Evolutionary conservation across 1,140 invertebrate genomes (phyloP).

Genomic region (Leucophenga varia): DNA sequence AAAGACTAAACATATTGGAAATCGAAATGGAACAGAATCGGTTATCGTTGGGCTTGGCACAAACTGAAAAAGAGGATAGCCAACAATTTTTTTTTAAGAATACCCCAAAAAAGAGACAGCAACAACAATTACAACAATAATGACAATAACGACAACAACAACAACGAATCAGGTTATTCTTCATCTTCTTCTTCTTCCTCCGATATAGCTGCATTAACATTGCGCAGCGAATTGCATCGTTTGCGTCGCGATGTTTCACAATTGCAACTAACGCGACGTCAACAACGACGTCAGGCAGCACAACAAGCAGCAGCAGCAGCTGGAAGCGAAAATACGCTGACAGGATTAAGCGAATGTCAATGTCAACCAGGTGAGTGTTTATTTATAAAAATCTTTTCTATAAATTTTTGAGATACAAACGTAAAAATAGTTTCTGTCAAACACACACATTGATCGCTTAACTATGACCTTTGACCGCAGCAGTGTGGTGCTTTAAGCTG

Average conservation of each 20-base stretch:
- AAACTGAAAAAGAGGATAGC: too few species aligned
- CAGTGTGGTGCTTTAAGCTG: background rate
- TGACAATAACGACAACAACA: conserved; percentile 5
- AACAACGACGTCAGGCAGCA: conserved; percentile 45
- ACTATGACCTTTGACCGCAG: conserved; percentile 14
- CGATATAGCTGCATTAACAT: conserved; percentile 24
- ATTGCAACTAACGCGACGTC: conserved; percentile 43
- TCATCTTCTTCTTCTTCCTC: background rate
- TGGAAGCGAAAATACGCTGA: conserved; percentile 15
- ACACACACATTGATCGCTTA: too few species aligned
- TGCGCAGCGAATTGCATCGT: conserved; percentile 49
- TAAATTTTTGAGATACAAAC: too few species aligned
- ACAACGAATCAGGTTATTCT: too few species aligned
- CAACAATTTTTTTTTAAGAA: too few species aligned
- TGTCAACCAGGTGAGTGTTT: conserved; percentile 53
- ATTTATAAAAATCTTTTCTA: too few species aligned
- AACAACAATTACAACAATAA: conserved; percentile 8
- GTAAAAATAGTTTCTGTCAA: too few species aligned
- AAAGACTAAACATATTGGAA: conserved; percentile 47
- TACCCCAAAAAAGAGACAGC: too few species aligned
- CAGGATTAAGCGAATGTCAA: conserved; percentile 36
- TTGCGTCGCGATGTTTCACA: conserved; percentile 52
- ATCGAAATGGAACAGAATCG: conserved; percentile 40
- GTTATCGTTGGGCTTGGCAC: too few species aligned
- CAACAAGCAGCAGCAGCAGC: conserved; percentile 24